A percentile compares a stretch with the other conserved stretches of the same genome.
Conservation (phyloP, 2,113 vertebrate species). For the Grus americana region DNA sequence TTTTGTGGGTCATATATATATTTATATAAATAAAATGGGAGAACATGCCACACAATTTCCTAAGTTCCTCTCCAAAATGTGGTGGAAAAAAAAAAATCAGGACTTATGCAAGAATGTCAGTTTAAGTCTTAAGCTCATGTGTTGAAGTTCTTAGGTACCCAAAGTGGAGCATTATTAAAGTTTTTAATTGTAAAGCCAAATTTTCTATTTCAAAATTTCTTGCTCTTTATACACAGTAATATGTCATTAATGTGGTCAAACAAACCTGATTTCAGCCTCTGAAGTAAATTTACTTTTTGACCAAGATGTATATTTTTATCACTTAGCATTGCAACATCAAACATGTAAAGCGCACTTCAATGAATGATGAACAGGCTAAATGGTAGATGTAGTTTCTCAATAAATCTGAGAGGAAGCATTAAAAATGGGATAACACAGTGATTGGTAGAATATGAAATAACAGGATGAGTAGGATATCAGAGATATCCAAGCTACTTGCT, state of each 20-base stretch:
- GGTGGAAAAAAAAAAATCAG: neutral
- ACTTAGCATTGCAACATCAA: neutral
- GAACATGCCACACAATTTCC: neutral
- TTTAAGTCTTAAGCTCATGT: neutral
- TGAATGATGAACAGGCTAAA: neutral
- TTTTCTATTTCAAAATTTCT: neutral
- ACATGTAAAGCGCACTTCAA: neutral
- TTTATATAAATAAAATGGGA: neutral
- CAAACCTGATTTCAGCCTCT: neutral
- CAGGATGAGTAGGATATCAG: neutral
- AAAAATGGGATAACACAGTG: neutral
- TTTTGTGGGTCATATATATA: neutral
- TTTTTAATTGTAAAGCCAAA: neutral
- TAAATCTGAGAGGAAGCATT: neutral
- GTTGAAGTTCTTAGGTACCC: fast-evolving
- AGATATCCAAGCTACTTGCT: neutral
- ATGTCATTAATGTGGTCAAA: neutral
- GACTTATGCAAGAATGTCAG: neutral
- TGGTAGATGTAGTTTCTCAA: neutral
- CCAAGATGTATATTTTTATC: neutral
- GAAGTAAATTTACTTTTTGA: neutral
- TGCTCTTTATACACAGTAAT: neutral
- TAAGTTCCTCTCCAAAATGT: neutral
- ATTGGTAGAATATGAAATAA: neutral
- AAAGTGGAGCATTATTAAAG: neutral